phyloP scores from a whole-genome alignment of 2,797 vertebrate genomes.

The Phoebastria nigripes region DNA sequence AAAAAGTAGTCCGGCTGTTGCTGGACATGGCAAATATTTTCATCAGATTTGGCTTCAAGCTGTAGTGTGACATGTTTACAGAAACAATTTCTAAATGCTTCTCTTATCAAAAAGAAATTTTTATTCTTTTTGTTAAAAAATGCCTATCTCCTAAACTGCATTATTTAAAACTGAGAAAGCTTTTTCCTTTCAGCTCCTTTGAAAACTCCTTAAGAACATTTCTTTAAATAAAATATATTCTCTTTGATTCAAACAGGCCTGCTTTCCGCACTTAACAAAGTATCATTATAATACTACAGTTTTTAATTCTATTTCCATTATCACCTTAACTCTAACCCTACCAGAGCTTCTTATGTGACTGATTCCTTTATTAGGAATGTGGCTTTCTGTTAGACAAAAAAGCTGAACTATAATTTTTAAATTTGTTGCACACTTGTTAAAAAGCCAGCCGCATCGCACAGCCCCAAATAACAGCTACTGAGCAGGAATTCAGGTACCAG shows the following conservation, averaged over 20 bases:
- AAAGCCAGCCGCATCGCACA: neutral
- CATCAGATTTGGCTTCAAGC: neutral
- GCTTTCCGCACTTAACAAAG: neutral
- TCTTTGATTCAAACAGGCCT: neutral
- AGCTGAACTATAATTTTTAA: neutral
- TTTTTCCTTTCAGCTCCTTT: conserved; percentile 6
- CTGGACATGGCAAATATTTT: neutral
- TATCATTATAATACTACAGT: neutral
- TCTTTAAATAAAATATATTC: neutral
- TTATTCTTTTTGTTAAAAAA: conserved; percentile 28
- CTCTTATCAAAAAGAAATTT: neutral
- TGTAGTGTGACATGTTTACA: neutral
- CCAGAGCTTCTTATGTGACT: neutral
- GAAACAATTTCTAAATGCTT: conserved; percentile 3
- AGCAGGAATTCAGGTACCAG: neutral
- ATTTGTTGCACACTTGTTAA: neutral
- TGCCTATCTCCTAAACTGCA: neutral
- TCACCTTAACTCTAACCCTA: neutral
- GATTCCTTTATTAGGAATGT: neutral
- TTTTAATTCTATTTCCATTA: neutral
- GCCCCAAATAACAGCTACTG: neutral
- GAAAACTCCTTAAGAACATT: neutral
- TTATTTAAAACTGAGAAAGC: conserved; percentile 5
- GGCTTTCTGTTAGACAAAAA: neutral
- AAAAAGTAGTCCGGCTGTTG: neutral